Evolutionary conservation across 1,140 invertebrate species (phyloP), one percentile per base, ranked within the genome.

Genomic region (Anastatus disparis): DNA sequence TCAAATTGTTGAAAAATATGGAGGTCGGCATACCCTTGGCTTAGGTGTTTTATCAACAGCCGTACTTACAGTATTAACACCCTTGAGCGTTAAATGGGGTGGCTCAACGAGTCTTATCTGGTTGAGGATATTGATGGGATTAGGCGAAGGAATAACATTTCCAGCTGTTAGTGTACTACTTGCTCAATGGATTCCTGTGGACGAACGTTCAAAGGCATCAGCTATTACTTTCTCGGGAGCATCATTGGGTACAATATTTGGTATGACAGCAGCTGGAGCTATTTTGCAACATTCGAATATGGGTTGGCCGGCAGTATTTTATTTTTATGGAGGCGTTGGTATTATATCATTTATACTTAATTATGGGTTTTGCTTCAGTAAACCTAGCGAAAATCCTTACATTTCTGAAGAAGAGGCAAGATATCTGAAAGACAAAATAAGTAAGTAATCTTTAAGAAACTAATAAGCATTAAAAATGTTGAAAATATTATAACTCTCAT

Each of bases 321-420:
- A 95, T 78, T 87, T 94, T 15, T 96, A 95, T 82, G 95, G 95
- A 72, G 87, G 87, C 66, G 77, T 92, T 0, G 91, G 91, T 4
- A 83, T 93, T 2, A 53, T 93, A 0, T 93, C 92, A 92, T 93
- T 92, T 61, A 79, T 91, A 26, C 78, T 93, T 46, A 94, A 92
- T 89, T 87, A 89, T 12, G 58, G 91, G 13, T 76, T 93, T 15
- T 93, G 92, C 82, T 93, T 91, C 83, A 92, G 89, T 71, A 90
- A 91, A 71, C 96, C 96, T 10, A 87, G 88, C n/a, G 86, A 89
- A 20, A 94, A 97, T 89, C 94, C 94, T 6, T 92, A 91, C 70
- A 97, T 97, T 76, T 91, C 90, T 27, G 89, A 92, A 27, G 84
- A 89, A 40, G 96, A 98, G 82, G 88, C 88, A 50, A 87, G 91